phyloP scores from a whole-genome alignment of 1,140 invertebrate genomes.

The Caerostris darwini region DNA sequence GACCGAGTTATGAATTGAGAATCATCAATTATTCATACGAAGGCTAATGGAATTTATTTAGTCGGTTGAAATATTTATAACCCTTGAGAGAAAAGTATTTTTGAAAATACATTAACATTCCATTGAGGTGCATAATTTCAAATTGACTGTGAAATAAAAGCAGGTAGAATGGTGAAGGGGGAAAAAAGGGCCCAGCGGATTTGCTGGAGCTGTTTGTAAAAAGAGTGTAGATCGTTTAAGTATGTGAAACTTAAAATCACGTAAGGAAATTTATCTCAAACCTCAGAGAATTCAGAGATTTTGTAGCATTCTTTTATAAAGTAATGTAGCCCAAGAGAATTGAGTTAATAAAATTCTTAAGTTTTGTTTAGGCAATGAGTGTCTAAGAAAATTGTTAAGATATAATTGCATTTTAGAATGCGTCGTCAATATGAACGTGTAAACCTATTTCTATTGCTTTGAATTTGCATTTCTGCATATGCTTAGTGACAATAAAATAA shows the following conservation, averaged over 20 bases:
- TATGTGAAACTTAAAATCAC: not conserved
- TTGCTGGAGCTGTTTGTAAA: not conserved
- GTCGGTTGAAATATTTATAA: slow-evolving; percentile 21
- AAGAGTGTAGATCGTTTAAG: not conserved
- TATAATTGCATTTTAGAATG: too few relatives aligned
- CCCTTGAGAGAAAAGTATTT: slow-evolving; percentile 18
- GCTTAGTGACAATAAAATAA: too few relatives aligned
- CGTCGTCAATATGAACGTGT: too few relatives aligned
- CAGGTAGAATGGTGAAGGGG: too few relatives aligned
- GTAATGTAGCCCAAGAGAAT: not conserved
- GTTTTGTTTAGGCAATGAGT: not conserved
- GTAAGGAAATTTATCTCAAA: not conserved
- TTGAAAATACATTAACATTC: slow-evolving; percentile 20
- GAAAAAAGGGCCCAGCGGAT: not conserved
- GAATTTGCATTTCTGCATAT: too few relatives aligned
- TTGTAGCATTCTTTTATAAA: not conserved
- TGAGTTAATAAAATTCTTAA: not conserved
- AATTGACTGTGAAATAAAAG: not conserved
- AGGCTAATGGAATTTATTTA: slow-evolving; percentile 30
- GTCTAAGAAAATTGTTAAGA: not conserved
- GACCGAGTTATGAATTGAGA: not conserved
- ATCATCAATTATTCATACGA: slow-evolving; percentile 4
- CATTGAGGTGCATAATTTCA: not conserved
- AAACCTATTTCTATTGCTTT: too few relatives aligned
- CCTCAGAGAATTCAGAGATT: not conserved